A percentile compares a stretch with the other conserved stretches of the same genome.
Evolutionary conservation across 1,140 invertebrate species (phyloP).

Genomic region (Trichonephila clavipes): DNA sequence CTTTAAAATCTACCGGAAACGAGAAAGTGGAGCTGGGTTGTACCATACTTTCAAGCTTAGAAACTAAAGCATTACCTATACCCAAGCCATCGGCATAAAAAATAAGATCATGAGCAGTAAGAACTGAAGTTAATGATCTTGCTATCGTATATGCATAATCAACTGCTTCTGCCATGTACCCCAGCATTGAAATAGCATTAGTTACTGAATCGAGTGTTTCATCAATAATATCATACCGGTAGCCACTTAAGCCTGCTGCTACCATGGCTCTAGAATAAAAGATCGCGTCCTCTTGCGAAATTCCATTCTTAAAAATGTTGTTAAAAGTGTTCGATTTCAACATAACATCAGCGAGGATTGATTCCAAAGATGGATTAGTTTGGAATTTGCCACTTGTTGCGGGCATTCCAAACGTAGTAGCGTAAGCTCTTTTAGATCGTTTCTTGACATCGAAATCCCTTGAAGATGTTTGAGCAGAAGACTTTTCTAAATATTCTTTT

Average conservation of each 20-base stretch:
- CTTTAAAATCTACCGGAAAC: neutral
- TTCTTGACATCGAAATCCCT: neutral
- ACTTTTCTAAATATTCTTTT: neutral
- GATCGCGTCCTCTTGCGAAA: slow-evolving; percentile 16
- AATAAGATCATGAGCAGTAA: neutral
- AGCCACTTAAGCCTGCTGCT: neutral
- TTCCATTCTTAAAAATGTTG: neutral
- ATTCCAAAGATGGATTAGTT: neutral
- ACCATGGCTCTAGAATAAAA: slow-evolving; percentile 14
- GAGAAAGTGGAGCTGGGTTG: neutral
- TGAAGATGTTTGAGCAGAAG: neutral
- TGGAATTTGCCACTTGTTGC: neutral
- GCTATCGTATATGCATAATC: slow-evolving; percentile 29
- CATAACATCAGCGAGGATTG: slow-evolving; percentile 5
- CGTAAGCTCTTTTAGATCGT: slow-evolving; percentile 4
- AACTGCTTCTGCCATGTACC: neutral
- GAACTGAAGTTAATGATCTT: neutral
- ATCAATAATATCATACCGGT: neutral
- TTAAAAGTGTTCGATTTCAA: slow-evolving; percentile 7
- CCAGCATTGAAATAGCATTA: neutral
- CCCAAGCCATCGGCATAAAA: neutral
- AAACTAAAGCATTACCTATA: slow-evolving; percentile 45
- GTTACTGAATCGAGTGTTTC: neutral
- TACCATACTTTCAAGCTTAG: neutral
- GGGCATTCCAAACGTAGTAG: neutral